Base-by-base conservation (phyloP, 2,113 vertebrate genomes). In the Tenebrosternarchus preto region DNA sequence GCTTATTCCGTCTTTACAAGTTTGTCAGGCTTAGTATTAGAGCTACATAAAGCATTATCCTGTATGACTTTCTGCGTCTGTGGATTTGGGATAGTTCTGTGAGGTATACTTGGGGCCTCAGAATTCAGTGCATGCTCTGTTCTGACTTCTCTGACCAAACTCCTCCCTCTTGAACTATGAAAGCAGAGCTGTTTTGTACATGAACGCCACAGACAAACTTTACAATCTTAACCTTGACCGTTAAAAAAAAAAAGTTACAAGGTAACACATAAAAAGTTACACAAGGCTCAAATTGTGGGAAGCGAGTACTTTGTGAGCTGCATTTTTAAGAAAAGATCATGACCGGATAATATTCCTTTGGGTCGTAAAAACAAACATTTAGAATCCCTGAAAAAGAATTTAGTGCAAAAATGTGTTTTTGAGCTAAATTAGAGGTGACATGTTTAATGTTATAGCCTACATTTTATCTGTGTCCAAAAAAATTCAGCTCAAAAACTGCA, bases 111-210 rank as follows among this genome's bases (percentile, higher is more conserved):
- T 72, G 59, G 68, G 68, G 68, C 68, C 57, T 53, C 56, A 24
- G 57, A 53, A 27, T 50, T 82, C 68, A 82, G 68, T 73, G 75
- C 19, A 33, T 43, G 59, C 80, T 82, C 74, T 82, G 80, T 82
- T 77, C 46, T 56, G 60, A 31, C 33, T 72, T 59, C 36, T 60
- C 55, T 69, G 29, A 53, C 29, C 53, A 69, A 63, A 64, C 74
- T 77, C 74, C 80, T 66, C 80, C 80, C 57, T 22, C 43, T n/a
- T 56, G 8, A 57, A 20, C 22, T 73, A 82, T 82, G 80, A 82
- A 82, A 72, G 74, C 57, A 39, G 68, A 56, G n/a, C 36, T 82
- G 80, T 82, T 70, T 57, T n/a, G 24, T 25, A 50, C 53, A 39
- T 68, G n/a, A 22, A 39, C 16, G 9, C 31, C 31, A 36, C 29